Percentiles rank a stretch among this genome's conserved stretches.
phyloP scores from a whole-genome alignment of 2,888 invertebrate species.

The Leptinotarsa peninsularis region DNA sequence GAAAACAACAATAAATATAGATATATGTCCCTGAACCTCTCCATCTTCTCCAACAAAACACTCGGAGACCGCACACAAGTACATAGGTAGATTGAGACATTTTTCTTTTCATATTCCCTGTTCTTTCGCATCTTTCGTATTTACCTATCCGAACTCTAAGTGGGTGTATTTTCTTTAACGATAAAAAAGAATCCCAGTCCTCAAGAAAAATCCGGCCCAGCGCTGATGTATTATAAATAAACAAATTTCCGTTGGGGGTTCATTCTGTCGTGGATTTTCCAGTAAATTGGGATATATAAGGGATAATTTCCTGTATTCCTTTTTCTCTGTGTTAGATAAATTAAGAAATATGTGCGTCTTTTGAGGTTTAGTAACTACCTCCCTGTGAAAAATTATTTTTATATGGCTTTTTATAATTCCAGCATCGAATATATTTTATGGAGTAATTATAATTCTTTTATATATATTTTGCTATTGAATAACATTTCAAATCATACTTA shows the following conservation, averaged over 20 bases:
- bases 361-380: not conserved
- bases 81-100: constrained; percentile 35
- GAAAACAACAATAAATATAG: constrained; percentile 39
- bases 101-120: constrained; percentile 37
- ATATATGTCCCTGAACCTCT: constrained; percentile 28
- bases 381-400: not conserved
- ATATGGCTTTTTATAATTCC: no score
- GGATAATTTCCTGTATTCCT: not conserved
- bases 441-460: no score
- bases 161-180: constrained; percentile 2
- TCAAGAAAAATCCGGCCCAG: not conserved
- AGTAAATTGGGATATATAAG: not conserved
- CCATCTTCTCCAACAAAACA: constrained; percentile 36
- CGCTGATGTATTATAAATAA: constrained; percentile 14
- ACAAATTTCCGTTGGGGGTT: constrained; percentile 1
- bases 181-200: constrained; percentile 8
- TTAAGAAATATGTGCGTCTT: not conserved
- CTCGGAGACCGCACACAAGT: constrained; percentile 29
- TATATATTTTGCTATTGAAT: no score
- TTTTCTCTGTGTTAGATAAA: constrained; percentile 3
- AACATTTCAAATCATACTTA: no score
- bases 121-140: constrained; percentile 11
- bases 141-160: constrained; percentile 9
- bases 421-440: no score
- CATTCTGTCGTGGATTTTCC: not conserved